phyloP scores from a whole-genome alignment of 2,888 invertebrate genomes.

The Polyommatus icarus region DNA sequence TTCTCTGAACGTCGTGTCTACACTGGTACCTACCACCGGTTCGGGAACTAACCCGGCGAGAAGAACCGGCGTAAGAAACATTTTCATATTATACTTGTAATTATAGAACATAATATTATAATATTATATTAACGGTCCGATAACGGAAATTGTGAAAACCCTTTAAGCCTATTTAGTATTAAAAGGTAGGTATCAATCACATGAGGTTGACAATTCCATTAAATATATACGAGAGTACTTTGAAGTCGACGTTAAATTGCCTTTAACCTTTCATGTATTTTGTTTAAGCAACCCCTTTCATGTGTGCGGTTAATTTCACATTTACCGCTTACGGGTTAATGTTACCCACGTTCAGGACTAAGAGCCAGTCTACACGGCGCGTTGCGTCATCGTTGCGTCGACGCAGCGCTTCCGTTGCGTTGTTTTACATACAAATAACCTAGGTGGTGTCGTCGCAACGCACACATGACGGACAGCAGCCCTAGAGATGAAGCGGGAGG shows the following conservation, averaged over 20 bases:
- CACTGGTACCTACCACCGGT: no score
- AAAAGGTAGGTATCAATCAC: not conserved
- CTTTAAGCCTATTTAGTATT: not conserved
- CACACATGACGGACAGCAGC: no score
- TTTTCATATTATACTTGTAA: not conserved
- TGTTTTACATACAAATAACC: no score
- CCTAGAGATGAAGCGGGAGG: no score
- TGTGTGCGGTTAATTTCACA: not conserved
- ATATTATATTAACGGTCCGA: not conserved
- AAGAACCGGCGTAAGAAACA: no score
- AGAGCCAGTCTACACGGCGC: not conserved
- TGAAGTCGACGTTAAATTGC: not conserved
- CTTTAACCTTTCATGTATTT: not conserved
- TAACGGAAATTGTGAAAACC: not conserved
- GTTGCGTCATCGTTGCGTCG: no score
- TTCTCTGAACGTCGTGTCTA: no score
- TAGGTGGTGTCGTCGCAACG: no score
- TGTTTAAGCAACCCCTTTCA: conserved; percentile 4
- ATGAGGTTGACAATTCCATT: conserved; percentile 6
- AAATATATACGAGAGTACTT: not conserved
- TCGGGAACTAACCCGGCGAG: no score
- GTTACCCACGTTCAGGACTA: not conserved
- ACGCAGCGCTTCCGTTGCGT: no score
- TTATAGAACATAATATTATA: not conserved
- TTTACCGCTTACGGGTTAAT: not conserved